Conservation (phyloP, 37 sponge, comb jelly and placozoan genomes). For the Crambe crambe region DNA sequence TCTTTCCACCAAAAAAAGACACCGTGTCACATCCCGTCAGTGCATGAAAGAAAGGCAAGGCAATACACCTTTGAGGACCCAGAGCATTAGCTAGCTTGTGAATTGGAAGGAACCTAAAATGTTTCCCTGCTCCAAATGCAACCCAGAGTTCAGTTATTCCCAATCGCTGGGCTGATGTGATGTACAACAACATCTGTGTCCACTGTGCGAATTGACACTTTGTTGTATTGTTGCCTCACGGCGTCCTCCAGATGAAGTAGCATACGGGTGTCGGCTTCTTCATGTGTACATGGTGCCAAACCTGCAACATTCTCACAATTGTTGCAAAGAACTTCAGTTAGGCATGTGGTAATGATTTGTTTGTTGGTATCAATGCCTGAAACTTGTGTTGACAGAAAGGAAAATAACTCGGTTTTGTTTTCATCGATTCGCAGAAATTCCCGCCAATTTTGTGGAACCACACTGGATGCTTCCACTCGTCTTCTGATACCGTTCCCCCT, state of each 20-base stretch:
- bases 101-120: not conserved
- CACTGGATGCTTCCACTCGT: not conserved
- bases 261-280: slow-evolving; percentile 1
- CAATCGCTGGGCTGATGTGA: too few relatives aligned
- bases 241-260: not conserved
- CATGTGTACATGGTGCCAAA: not conserved
- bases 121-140: not conserved
- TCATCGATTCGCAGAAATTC: too few relatives aligned
- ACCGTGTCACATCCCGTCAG: not conserved
- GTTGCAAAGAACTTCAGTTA: not conserved
- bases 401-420: too few relatives aligned
- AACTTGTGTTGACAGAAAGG: too few relatives aligned
- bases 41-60: not conserved
- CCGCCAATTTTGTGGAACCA: too few relatives aligned
- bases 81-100: not conserved
- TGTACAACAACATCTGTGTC: not conserved
- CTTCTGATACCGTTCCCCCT: not conserved
- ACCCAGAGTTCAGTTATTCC: not conserved
- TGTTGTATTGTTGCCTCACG: too few relatives aligned
- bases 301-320: not conserved
- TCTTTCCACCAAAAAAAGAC: too few relatives aligned
- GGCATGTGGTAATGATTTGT: too few relatives aligned
- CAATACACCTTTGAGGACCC: not conserved
- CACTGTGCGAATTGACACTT: not conserved
- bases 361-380: too few relatives aligned